Conservation (phyloP, 1,140 invertebrate genomes). For the Diorhabda sublineata region DNA sequence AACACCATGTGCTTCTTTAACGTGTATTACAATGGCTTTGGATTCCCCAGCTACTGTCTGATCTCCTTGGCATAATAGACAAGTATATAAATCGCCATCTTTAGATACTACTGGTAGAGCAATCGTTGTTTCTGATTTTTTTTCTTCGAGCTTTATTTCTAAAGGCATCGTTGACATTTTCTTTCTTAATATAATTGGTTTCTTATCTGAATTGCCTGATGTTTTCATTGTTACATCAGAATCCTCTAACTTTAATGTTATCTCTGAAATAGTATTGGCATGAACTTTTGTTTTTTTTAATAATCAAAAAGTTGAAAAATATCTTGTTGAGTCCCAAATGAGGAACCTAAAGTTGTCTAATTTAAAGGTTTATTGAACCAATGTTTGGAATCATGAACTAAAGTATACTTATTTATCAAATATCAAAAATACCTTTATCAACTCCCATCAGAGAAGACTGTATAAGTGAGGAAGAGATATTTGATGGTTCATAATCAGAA, state of each 20-base stretch:
- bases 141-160: conserved; percentile 7
- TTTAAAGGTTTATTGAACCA: too few relatives aligned
- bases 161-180: conserved; percentile 28
- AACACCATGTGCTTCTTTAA: conserved; percentile 57
- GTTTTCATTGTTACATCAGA: not conserved
- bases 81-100: conserved; percentile 51
- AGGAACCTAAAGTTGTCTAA: too few relatives aligned
- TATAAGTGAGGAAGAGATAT: not conserved
- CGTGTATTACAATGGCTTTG: conserved; percentile 58
- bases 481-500: conserved; percentile 35
- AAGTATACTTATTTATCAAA: too few relatives aligned
- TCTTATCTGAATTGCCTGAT: conserved; percentile 18
- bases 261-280: too few relatives aligned
- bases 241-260: not conserved
- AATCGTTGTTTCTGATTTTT: conserved; percentile 11
- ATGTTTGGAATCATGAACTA: too few relatives aligned
- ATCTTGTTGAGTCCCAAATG: too few relatives aligned
- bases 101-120: conserved; percentile 27
- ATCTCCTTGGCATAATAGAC: conserved; percentile 56
- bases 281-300: too few relatives aligned
- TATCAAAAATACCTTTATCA: too few relatives aligned
- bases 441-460: too few relatives aligned
- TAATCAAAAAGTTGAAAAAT: too few relatives aligned
- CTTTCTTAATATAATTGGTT: conserved; percentile 36
- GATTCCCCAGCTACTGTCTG: conserved; percentile 51